Base-by-base conservation (phyloP, 1,140 invertebrate species). In the Harlomillsia oculata region DNA sequence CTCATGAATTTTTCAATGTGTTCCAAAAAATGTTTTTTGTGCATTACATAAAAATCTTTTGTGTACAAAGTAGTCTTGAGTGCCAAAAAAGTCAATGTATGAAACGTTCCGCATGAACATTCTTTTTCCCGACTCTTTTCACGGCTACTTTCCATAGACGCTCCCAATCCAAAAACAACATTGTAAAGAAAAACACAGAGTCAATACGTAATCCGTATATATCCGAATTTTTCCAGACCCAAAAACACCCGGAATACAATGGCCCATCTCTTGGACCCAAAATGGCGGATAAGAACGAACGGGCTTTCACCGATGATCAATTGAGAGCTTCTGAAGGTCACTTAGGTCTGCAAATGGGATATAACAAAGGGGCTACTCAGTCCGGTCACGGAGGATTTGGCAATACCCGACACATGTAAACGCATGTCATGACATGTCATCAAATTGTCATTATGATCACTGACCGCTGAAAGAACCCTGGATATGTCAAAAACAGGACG, bases 271-370 rank as follows among this genome's bases (percentile, higher is more conserved):
- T 96, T 53, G 92, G 93, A 32, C 91, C 92, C 8, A 95, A 96
- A 72, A 95, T 96, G 85, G 77, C 91, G 1, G 91, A 97, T 0
- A 89, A 92, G 72, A 89, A 95, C 67, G 86, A 94, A 69, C 79
- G 93, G 59, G 80, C 83, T 29, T 99, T 97, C 74, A 88, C 88
- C 0, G 91, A 97, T 60, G 95, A 95, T 53, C 94, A 98, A 71
- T 76, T 99, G 18, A 80, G 89, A 39, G 87, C 90, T 2, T 84
- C 87, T 57, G 88, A 97, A 69, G 84, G 84, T 23, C 82, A 96
- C 52, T 78, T 98, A 16, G 89, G 89, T 68, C 78, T 99, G 11
- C 95, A 98, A 74, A 94, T 94, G 83, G 95, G 96, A 21, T 93
- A 79, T 76, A 98, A 97, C 75, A 95, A 97, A 71, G 87, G 87